Conservation (phyloP, 1,140 invertebrate genomes). For the Megalopta genalis region DNA sequence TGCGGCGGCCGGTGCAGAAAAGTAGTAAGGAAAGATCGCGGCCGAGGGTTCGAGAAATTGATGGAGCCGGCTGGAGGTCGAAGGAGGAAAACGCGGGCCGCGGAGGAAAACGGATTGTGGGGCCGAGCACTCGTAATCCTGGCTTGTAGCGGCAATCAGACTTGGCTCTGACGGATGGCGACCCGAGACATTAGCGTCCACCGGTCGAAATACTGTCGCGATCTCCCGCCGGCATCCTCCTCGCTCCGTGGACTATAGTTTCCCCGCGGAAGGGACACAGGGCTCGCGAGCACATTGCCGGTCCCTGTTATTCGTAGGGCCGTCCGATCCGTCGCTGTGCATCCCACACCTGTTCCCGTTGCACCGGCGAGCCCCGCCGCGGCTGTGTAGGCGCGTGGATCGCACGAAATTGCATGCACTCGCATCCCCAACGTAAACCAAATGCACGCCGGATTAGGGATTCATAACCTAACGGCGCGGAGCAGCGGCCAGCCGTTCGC, state of each 20-base stretch:
- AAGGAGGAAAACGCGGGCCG: too few species aligned
- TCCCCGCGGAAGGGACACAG: neutral
- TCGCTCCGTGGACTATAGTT: constrained; percentile 30
- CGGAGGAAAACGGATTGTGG: neutral
- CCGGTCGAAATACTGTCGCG: constrained; percentile 44
- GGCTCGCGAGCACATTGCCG: neutral
- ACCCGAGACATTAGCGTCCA: constrained; percentile 28
- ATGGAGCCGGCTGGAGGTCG: neutral
- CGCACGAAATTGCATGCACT: constrained; percentile 62
- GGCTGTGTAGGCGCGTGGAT: constrained; percentile 41
- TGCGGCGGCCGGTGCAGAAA: constrained; percentile 18
- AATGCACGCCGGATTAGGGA: constrained; percentile 66
- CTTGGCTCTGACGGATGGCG: constrained; percentile 49
- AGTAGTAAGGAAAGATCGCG: neutral
- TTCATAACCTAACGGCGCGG: constrained; percentile 59
- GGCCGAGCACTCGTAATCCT: constrained; percentile 55
- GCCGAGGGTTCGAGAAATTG: neutral
- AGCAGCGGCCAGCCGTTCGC: neutral
- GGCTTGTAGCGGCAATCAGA: constrained; percentile 62
- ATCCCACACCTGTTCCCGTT: constrained; percentile 5
- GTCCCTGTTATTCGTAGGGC: neutral
- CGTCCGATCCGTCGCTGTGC: constrained; percentile 2
- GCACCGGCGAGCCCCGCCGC: neutral
- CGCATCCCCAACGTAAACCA: constrained; percentile 59
- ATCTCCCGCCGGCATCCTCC: neutral